Percentiles rank a stretch among this genome's conserved stretches.
Conservation (phyloP, 2,113 vertebrate genomes). For the Ailurus styani region DNA sequence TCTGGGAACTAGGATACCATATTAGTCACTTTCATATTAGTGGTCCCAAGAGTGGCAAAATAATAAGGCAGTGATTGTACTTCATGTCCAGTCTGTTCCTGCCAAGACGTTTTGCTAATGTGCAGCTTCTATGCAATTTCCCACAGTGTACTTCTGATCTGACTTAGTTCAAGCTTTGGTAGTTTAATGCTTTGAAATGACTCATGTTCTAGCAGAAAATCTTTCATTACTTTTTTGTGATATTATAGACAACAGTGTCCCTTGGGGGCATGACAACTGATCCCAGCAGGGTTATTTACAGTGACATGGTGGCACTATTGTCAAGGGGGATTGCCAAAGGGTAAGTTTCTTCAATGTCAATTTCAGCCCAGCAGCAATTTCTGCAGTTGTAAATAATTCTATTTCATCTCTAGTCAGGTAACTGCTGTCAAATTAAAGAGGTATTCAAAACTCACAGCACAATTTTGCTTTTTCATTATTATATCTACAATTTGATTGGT, state of each 20-base stretch:
- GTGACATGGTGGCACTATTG: slow-evolving; percentile 24
- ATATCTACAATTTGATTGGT: not conserved
- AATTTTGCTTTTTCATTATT: slow-evolving; percentile 11
- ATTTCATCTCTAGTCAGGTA: not conserved
- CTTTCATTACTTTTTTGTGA: slow-evolving; percentile 52
- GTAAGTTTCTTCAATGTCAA: not conserved
- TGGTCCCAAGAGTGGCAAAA: slow-evolving; percentile 26
- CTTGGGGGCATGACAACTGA: slow-evolving; percentile 43
- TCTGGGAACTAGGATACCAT: slow-evolving; percentile 41
- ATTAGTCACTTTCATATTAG: slow-evolving; percentile 58
- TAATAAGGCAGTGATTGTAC: not conserved
- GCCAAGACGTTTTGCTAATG: slow-evolving; percentile 41
- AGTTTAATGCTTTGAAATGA: slow-evolving; percentile 42
- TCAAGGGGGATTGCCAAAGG: slow-evolving; percentile 18
- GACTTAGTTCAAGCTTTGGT: slow-evolving; percentile 43
- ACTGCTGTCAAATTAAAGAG: slow-evolving; percentile 9
- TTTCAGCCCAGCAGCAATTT: slow-evolving; percentile 7
- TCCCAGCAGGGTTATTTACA: slow-evolving; percentile 44
- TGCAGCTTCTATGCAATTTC: slow-evolving; percentile 34
- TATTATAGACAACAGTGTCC: slow-evolving; percentile 45
- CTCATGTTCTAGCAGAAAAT: slow-evolving; percentile 27
- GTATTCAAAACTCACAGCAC: not conserved
- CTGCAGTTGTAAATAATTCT: slow-evolving; percentile 39
- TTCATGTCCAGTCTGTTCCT: slow-evolving; percentile 33
- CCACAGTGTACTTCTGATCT: not conserved